Evolutionary conservation across 2,113 vertebrate species (phyloP).

Genomic region (Corythaixoides concolor): DNA sequence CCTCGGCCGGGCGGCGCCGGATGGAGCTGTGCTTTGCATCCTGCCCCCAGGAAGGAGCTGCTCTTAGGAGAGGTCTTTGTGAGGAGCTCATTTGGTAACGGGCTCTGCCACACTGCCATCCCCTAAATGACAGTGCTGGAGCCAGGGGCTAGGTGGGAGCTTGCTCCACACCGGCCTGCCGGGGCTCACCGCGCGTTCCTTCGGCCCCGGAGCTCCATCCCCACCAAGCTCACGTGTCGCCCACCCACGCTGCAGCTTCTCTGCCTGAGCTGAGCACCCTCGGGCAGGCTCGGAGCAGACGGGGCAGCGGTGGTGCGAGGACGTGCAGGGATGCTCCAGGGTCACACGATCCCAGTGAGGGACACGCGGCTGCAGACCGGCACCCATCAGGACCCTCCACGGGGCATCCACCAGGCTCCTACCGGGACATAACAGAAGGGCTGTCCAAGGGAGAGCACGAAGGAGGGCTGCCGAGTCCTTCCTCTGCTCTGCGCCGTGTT

Average conservation of each 20-base stretch:
- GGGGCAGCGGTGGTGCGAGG: background rate
- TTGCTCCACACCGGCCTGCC: rapidly evolving
- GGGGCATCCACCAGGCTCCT: background rate
- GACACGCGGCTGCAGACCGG: rapidly evolving
- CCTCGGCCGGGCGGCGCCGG: rapidly evolving
- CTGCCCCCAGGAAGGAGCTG: background rate
- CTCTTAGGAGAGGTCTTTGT: background rate
- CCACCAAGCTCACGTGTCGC: rapidly evolving
- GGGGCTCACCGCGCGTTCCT: rapidly evolving
- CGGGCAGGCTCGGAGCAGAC: background rate
- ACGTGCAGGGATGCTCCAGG: background rate
- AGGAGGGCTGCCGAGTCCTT: background rate
- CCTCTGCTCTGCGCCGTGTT: background rate
- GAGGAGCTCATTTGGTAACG: background rate
- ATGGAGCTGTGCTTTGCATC: background rate
- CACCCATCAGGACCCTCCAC: background rate
- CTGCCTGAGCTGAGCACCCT: background rate
- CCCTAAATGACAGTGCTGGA: background rate
- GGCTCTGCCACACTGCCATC: background rate
- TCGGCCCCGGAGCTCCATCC: background rate
- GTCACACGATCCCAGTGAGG: rapidly evolving
- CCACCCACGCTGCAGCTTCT: background rate
- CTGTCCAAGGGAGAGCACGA: background rate
- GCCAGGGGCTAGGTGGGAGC: background rate
- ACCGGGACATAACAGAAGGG: background rate